Conservation (phyloP, 1,140 invertebrate genomes). For the Drosophila nannoptera region DNA sequence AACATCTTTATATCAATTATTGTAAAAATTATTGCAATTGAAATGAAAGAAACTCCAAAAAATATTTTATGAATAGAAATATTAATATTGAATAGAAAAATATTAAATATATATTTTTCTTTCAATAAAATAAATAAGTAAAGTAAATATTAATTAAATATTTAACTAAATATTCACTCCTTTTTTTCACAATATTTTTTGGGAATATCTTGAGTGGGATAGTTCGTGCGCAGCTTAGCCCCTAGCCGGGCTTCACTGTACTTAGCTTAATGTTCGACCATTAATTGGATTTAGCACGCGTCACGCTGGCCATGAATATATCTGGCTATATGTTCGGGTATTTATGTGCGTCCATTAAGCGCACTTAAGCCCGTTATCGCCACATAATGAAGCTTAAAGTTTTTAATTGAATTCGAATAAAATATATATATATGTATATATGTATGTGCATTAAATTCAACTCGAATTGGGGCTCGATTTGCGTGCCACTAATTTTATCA, state of each 20-base stretch:
- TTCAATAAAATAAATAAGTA: too few species aligned
- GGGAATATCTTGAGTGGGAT: too few species aligned
- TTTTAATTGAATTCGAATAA: conserved; percentile 33
- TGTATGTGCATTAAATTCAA: background rate
- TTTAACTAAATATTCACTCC: too few species aligned
- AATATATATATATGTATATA: too few species aligned
- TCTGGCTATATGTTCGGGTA: background rate
- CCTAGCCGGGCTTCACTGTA: background rate
- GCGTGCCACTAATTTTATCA: conserved; percentile 52
- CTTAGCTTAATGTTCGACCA: conserved; percentile 1
- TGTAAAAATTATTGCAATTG: too few species aligned
- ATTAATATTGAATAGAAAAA: too few species aligned
- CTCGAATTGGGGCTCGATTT: conserved; percentile 4
- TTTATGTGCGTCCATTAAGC: conserved; percentile 12
- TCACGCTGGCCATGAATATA: background rate
- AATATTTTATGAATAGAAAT: too few species aligned
- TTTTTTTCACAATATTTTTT: too few species aligned
- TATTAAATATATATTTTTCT: too few species aligned
- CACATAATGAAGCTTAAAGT: conserved; percentile 26
- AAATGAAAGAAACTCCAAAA: too few species aligned
- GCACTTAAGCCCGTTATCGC: conserved; percentile 20
- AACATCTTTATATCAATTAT: too few species aligned
- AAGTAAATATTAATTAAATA: too few species aligned
- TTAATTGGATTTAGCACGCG: conserved; percentile 17
- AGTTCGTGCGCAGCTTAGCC: background rate